These are phyloP conservation scores for Sylvia atricapilla DNA, from an alignment of 2,113 vertebrate species.

Conservation along the genomic window DNA sequence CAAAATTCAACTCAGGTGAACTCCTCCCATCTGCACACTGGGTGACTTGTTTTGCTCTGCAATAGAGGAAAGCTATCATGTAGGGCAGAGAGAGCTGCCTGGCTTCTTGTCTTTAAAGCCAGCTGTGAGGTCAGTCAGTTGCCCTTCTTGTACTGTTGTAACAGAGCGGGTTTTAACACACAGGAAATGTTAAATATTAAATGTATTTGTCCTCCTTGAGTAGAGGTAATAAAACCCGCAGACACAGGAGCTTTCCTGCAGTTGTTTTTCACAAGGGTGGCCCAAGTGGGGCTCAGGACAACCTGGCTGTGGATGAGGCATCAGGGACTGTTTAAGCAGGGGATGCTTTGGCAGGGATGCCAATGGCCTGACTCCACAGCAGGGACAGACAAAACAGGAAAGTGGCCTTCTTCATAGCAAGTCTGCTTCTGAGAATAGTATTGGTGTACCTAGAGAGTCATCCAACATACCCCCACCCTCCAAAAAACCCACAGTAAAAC, in stretches of 20 bases:
- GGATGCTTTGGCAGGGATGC: accelerated
- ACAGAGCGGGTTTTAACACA: background rate
- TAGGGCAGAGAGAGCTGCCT: background rate
- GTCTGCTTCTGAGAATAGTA: background rate
- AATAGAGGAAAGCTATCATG: background rate
- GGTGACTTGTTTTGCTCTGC: constrained; percentile 29
- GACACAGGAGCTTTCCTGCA: background rate
- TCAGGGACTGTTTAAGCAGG: background rate
- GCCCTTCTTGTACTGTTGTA: background rate
- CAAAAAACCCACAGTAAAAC: background rate
- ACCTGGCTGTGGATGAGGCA: background rate
- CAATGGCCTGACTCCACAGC: accelerated
- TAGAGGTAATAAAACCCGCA: background rate
- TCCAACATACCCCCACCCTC: background rate
- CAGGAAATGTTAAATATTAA: constrained; percentile 50
- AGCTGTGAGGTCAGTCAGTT: constrained; percentile 29
- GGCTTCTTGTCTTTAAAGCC: constrained; percentile 45
- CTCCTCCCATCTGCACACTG: constrained; percentile 39
- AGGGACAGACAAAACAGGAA: background rate
- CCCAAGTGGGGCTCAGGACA: background rate
- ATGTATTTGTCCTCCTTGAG: background rate
- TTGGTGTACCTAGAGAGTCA: background rate
- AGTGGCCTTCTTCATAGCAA: background rate
- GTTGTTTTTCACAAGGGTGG: background rate
- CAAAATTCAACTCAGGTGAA: constrained; percentile 26